Conservation (phyloP, 2,113 vertebrate species). For the Xenopus laevis region DNA sequence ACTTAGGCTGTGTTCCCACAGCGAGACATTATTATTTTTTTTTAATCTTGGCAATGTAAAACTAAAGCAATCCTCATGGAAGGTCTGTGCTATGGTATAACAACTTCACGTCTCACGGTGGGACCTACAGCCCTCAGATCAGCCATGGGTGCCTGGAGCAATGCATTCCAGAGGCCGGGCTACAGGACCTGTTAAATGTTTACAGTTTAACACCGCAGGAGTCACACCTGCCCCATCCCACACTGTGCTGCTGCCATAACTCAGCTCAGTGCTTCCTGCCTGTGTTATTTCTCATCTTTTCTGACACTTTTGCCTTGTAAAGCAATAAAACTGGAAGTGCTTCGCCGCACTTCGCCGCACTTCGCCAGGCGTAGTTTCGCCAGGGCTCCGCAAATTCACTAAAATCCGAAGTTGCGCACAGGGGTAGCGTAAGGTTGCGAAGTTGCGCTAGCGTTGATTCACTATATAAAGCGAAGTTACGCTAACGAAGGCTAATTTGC, state of each 20-base stretch:
- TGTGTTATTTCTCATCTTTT: constrained; percentile 12
- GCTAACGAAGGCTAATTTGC: too few relatives aligned
- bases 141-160: constrained; percentile 51
- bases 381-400: too few relatives aligned
- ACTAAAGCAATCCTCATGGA: constrained; percentile 9
- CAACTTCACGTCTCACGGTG: neutral
- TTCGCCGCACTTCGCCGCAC: too few relatives aligned
- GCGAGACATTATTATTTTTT: neutral
- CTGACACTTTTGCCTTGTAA: constrained; percentile 31
- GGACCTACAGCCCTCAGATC: constrained; percentile 6
- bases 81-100: neutral
- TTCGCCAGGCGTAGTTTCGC: too few relatives aligned
- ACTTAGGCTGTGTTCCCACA: neutral
- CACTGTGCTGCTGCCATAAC: neutral
- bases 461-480: too few relatives aligned
- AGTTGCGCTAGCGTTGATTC: too few relatives aligned
- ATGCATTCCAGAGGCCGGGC: constrained; percentile 53
- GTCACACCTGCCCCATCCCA: constrained; percentile 46
- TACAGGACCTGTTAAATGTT: constrained; percentile 42
- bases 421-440: too few relatives aligned
- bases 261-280: constrained; percentile 21
- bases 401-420: too few relatives aligned
- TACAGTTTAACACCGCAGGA: constrained; percentile 51
- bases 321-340: constrained; percentile 18
- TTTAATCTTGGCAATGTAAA: neutral